These are phyloP conservation scores for Gnathonemus longibarbis DNA, from an alignment of 2,113 vertebrate genomes.

Conservation along the genomic window DNA sequence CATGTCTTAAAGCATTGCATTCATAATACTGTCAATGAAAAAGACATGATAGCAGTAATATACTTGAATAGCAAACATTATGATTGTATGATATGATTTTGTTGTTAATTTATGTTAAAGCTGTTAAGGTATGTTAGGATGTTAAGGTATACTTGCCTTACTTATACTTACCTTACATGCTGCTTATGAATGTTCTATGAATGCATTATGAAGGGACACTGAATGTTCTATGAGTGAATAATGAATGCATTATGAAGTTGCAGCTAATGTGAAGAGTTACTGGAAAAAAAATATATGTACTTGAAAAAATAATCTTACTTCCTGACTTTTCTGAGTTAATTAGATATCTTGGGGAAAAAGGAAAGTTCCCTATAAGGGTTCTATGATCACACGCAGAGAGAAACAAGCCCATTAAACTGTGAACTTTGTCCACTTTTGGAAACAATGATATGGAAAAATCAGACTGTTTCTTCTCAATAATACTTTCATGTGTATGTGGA, in stretches of 20 bases:
- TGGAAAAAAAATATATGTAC: not conserved
- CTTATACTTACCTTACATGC: not conserved
- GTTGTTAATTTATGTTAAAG: not conserved
- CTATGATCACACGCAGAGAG: not conserved
- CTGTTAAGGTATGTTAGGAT: not conserved
- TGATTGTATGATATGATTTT: not conserved
- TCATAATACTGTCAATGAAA: not conserved
- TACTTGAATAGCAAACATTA: not conserved
- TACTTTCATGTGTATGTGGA: not conserved
- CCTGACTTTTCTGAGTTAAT: not conserved
- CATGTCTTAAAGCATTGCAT: not conserved
- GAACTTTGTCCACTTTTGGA: conserved; percentile 6
- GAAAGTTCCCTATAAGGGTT: not conserved
- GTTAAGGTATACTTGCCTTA: not conserved
- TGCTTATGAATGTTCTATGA: not conserved
- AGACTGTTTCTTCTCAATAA: not conserved
- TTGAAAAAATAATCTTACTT: not conserved
- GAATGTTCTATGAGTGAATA: not conserved
- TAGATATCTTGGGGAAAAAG: not conserved
- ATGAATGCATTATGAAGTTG: not conserved
- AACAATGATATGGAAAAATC: not conserved
- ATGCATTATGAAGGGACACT: not conserved
- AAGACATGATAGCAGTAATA: not conserved
- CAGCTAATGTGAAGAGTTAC: not conserved
- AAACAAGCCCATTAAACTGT: not conserved